phyloP scores from a whole-genome alignment of 2,888 invertebrate species.

The Eupeodes latifasciatus region DNA sequence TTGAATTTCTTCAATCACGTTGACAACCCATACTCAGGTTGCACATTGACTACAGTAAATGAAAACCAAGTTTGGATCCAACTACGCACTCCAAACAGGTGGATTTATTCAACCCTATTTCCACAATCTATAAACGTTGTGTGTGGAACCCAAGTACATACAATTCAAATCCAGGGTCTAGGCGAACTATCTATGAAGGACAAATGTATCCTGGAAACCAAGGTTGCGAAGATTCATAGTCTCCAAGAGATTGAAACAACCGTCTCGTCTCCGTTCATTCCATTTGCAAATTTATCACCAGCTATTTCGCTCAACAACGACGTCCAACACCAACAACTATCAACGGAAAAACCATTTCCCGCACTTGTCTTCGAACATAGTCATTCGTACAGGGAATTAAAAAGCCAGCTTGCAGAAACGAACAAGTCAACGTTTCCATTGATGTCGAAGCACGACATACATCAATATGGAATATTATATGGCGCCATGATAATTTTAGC shows the following conservation, averaged over 20 bases:
- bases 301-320: not conserved
- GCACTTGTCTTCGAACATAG: not conserved
- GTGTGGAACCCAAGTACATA: not conserved
- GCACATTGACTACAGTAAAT: not conserved
- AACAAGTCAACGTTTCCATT: too few relatives aligned
- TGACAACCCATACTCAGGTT: not conserved
- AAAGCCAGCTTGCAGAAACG: too few relatives aligned
- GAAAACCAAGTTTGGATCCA: not conserved
- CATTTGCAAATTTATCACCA: too few relatives aligned
- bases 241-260: too few relatives aligned
- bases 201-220: not conserved
- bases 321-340: not conserved
- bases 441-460: too few relatives aligned
- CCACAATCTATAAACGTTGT: not conserved
- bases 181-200: not conserved
- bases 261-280: too few relatives aligned
- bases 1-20: too few relatives aligned
- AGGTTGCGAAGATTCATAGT: too few relatives aligned
- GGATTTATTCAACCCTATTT: not conserved
- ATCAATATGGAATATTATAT: too few relatives aligned
- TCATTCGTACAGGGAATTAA: not conserved
- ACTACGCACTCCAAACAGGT: not conserved
- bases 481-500: not conserved
- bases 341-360: not conserved
- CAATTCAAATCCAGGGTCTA: not conserved